A percentile compares a stretch with the other conserved stretches of the same genome.
Conservation (phyloP, 1,140 invertebrate species). For the Zaprionus lachaisei region DNA sequence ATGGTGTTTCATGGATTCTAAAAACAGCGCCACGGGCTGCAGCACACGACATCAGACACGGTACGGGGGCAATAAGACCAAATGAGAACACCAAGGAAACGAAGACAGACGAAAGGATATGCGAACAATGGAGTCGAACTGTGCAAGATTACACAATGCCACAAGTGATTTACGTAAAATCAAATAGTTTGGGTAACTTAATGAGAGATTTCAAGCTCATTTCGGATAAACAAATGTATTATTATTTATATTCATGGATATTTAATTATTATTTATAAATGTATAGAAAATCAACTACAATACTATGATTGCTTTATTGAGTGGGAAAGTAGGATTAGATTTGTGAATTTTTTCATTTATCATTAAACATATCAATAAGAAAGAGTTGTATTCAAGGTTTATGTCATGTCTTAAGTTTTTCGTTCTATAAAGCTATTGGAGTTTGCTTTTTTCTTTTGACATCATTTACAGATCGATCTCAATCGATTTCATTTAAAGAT, state of each 20-base stretch:
- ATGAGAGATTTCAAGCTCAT: neutral
- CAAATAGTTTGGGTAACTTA: neutral
- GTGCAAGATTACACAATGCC: slow-evolving; percentile 68
- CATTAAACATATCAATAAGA: too few relatives aligned
- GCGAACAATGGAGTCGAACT: slow-evolving; percentile 51
- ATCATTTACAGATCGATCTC: too few relatives aligned
- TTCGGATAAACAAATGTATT: neutral
- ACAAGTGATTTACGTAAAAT: slow-evolving; percentile 23
- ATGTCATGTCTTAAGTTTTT: too few relatives aligned
- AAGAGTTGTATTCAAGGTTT: too few relatives aligned
- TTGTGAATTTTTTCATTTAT: too few relatives aligned
- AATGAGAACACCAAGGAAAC: neutral
- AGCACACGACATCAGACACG: slow-evolving; percentile 26
- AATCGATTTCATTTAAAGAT: too few relatives aligned
- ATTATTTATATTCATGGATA: neutral
- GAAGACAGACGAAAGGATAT: slow-evolving; percentile 66
- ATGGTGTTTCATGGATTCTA: slow-evolving; percentile 72
- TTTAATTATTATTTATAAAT: too few relatives aligned
- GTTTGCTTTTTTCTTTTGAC: too few relatives aligned
- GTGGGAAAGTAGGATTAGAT: too few relatives aligned
- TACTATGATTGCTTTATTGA: too few relatives aligned
- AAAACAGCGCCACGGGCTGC: slow-evolving; percentile 52
- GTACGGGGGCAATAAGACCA: neutral
- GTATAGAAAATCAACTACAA: too few relatives aligned
- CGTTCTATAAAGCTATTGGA: too few relatives aligned